Percentiles rank a stretch among this genome's conserved stretches.
Evolutionary conservation across 2,888 invertebrate genomes (phyloP).

Genomic region (Clivina fossor): DNA sequence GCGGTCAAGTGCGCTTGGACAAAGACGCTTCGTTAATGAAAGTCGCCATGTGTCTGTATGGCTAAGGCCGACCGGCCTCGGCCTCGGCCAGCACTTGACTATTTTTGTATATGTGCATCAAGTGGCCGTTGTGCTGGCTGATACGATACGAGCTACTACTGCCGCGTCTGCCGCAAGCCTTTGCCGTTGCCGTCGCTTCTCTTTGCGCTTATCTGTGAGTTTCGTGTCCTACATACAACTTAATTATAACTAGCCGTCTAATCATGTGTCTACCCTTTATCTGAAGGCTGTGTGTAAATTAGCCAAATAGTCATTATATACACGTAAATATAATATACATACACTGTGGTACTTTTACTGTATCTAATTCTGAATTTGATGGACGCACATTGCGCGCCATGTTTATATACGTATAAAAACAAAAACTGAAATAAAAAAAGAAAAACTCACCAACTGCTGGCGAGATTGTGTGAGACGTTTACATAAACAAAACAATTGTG

Average conservation of each 20-base stretch:
- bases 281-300: constrained; percentile 34
- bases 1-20: constrained; percentile 47
- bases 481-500: constrained; percentile 15
- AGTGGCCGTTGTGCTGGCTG: too few relatives aligned
- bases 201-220: constrained; percentile 30
- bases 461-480: constrained; percentile 10
- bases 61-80: constrained; percentile 43
- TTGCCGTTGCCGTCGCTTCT: constrained; percentile 15
- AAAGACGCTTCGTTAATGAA: constrained; percentile 48
- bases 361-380: background rate
- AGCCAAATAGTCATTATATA: constrained; percentile 29
- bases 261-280: constrained; percentile 33
- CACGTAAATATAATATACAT: background rate
- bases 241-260: constrained; percentile 29
- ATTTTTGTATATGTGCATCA: background rate
- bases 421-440: background rate
- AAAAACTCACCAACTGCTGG: background rate
- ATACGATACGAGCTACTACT: too few relatives aligned
- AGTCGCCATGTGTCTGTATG: constrained; percentile 50
- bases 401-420: background rate
- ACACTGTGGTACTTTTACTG: too few relatives aligned
- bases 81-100: background rate
- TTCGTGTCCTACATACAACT: constrained; percentile 30
- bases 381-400: background rate
- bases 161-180: too few relatives aligned